Percentiles rank a stretch among this genome's conserved stretches.
Evolutionary conservation across 2,113 vertebrate genomes (phyloP).

Genomic region (Nycticryphes semicollaris): DNA sequence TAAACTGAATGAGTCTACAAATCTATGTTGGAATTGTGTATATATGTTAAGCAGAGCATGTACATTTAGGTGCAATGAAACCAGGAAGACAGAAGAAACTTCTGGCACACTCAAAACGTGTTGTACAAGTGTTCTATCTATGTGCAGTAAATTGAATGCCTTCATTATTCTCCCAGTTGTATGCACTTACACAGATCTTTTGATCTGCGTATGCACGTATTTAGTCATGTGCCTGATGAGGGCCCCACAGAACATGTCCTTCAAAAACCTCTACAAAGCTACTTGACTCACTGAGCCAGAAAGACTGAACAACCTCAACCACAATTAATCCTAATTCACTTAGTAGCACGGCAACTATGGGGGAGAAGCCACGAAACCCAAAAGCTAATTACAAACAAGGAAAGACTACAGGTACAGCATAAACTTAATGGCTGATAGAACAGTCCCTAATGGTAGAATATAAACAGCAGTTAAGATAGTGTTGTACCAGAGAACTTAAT

Average conservation of each 20-base stretch:
- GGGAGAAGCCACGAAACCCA: background rate
- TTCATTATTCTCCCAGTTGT: background rate
- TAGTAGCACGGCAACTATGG: background rate
- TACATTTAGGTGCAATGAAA: background rate
- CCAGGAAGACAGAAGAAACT: background rate
- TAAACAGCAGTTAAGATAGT: background rate
- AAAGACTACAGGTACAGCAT: background rate
- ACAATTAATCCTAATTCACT: background rate
- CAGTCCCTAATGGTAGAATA: background rate
- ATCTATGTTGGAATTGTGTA: background rate
- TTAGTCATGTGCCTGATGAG: background rate
- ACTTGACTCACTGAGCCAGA: background rate
- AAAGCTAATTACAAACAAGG: background rate
- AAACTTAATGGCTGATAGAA: background rate
- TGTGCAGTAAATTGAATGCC: background rate
- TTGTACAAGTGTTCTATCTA: background rate
- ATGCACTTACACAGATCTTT: background rate
- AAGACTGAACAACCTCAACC: background rate
- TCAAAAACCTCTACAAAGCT: background rate
- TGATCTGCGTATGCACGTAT: background rate
- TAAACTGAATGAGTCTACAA: background rate
- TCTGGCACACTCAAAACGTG: background rate
- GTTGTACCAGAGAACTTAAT: too few species aligned
- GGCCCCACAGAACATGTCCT: background rate
- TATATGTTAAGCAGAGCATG: background rate